phyloP scores from a whole-genome alignment of 64 coral and sea anemone genomes.

The Cladopsammia gracilis region DNA sequence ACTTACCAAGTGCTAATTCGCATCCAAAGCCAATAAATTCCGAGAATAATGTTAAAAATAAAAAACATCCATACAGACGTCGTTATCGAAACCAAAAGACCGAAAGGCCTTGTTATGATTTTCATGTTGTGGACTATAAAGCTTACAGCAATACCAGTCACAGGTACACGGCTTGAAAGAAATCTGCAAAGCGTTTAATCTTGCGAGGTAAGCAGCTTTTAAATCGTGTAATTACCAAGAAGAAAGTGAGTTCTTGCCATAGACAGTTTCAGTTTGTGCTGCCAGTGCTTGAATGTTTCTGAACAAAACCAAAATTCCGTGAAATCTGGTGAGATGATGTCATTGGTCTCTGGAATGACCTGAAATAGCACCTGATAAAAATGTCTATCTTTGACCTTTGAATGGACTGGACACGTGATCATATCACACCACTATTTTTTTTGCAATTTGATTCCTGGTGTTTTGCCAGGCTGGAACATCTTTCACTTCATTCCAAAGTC shows the following conservation, averaged over 20 bases:
- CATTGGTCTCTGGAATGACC: neutral
- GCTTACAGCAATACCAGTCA: no score
- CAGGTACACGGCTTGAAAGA: neutral
- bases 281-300: neutral
- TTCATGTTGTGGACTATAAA: neutral
- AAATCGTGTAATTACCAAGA: neutral
- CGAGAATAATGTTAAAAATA: neutral
- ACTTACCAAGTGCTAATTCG: conserved; percentile 34
- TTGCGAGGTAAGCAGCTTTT: no score
- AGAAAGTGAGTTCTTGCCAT: neutral
- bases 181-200: neutral
- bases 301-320: neutral
- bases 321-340: neutral
- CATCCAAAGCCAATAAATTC: conserved; percentile 20
- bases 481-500: neutral
- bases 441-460: neutral
- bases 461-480: neutral
- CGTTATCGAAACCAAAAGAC: neutral
- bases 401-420: neutral
- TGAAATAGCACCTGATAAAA: no score
- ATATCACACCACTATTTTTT: conserved; percentile 8
- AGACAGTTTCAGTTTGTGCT: neutral
- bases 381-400: conserved; percentile 7
- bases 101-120: neutral
- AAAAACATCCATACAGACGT: neutral